A percentile compares a stretch with the other conserved stretches of the same genome.
Conservation (phyloP, 23 tunicate species). For the Halocynthia roretzi region DNA sequence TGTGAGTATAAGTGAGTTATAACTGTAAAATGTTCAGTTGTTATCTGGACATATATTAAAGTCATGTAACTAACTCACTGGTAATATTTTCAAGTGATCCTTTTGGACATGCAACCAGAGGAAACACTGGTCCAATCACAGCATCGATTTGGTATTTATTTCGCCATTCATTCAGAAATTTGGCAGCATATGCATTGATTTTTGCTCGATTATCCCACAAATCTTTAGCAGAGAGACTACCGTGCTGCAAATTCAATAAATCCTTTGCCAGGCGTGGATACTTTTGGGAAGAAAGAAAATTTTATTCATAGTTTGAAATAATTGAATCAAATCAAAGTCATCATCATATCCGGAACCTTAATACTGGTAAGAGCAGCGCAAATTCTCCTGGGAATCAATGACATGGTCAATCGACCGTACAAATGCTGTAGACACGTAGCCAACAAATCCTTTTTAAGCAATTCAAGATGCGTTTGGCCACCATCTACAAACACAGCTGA, state of each 20-base stretch:
- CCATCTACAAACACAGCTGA: too few relatives aligned
- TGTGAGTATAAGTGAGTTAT: too few relatives aligned
- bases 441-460: too few relatives aligned
- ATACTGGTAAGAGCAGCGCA: too few relatives aligned
- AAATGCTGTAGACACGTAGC: too few relatives aligned
- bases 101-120: conserved; percentile 26
- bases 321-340: too few relatives aligned
- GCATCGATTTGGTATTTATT: conserved; percentile 23
- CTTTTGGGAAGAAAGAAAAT: conserved; percentile 18
- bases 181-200: conserved; percentile 30
- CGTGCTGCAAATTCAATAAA: conserved; percentile 28
- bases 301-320: background rate
- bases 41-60: background rate
- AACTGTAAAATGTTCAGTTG: too few relatives aligned
- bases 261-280: conserved; percentile 40
- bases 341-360: too few relatives aligned
- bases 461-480: too few relatives aligned
- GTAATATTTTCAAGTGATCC: conserved; percentile 14
- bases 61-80: background rate
- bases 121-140: conserved; percentile 20
- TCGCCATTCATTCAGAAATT: conserved; percentile 43
- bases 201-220: conserved; percentile 25
- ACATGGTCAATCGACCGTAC: too few relatives aligned
- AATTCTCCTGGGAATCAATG: too few relatives aligned
- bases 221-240: conserved; percentile 14